Base-by-base conservation (phyloP, 2,888 invertebrate genomes). In the Agrenia bidenticulata region DNA sequence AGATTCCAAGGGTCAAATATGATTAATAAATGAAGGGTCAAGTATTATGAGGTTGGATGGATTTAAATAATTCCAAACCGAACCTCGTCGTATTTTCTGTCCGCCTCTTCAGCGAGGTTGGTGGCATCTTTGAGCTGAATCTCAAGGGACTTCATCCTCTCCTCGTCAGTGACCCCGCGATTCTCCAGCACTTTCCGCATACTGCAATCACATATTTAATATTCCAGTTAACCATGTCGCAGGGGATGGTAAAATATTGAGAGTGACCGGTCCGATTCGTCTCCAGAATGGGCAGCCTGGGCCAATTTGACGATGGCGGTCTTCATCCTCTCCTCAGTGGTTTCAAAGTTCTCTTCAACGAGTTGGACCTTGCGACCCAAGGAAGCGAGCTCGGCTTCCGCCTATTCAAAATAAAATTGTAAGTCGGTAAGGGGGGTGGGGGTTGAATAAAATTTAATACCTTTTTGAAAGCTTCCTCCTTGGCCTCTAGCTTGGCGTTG, bases 401-500 rank as follows among this genome's bases (percentile, higher is more conserved):
- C 82, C 85, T 85, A 11, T 32, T 32, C 32, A 32, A 32, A 32
- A n/a, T n/a, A n/a, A n/a, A n/a, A n/a, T n/a, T n/a, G n/a, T n/a
- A n/a, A n/a, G n/a, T n/a, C n/a, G n/a, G n/a, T n/a, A n/a, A n/a
- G n/a, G 32, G 11, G 32, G 32, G 4, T 11, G 11, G 11, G 32
- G 32, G 32, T 32, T 32, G 11, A 4, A 11, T 32, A 4, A 11
- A 32, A 32, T 7, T 32, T 11, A 32, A 32, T 32, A 32, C 68
- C 19, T 63, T 64, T 13, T 56, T 54, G 77, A 92, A 84, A 76
- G 86, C 85, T 84, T 96, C 96, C 81, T 97, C 95, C 82, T 90
- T 91, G 82, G 93, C 93, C 81, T 98, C 97, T 78, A 97, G 86
- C 81, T 94, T 91, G 80, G 89, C 89, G 84, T 93, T 94, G 81